These are phyloP conservation scores for Cryptoprocta ferox DNA, from an alignment of 2,797 vertebrate genomes.

Conservation along the genomic window DNA sequence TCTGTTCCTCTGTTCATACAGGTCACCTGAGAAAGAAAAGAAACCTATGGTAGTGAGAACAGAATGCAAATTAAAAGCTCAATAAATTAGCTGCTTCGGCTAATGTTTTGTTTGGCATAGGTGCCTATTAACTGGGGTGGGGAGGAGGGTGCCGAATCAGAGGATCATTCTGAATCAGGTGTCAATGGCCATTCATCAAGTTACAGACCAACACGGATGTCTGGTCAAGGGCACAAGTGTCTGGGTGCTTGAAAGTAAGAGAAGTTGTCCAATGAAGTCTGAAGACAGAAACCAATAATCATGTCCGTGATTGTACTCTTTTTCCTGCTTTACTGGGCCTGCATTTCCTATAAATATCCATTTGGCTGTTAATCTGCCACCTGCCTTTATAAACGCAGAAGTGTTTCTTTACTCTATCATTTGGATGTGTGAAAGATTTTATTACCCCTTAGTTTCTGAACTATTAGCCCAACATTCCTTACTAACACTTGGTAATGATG, in stretches of 20 bases:
- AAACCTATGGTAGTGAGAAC: background rate
- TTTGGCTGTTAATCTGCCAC: background rate
- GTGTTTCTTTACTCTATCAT: background rate
- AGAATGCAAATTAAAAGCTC: background rate
- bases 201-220: background rate
- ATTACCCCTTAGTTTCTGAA: background rate
- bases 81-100: background rate
- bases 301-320: fast-evolving
- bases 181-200: fast-evolving
- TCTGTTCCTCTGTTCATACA: background rate
- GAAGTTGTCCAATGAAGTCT: background rate
- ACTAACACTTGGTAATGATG: background rate
- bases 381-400: background rate
- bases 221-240: background rate
- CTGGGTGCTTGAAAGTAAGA: background rate
- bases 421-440: background rate
- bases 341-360: too few relatives aligned
- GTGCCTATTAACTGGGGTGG: background rate
- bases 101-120: background rate
- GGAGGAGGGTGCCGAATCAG: background rate
- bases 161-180: background rate
- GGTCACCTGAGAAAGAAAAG: background rate
- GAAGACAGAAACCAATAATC: background rate
- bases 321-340: background rate
- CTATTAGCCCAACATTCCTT: background rate